Base-by-base conservation (phyloP, 2,888 invertebrate genomes). In the Hetaerina titia region DNA sequence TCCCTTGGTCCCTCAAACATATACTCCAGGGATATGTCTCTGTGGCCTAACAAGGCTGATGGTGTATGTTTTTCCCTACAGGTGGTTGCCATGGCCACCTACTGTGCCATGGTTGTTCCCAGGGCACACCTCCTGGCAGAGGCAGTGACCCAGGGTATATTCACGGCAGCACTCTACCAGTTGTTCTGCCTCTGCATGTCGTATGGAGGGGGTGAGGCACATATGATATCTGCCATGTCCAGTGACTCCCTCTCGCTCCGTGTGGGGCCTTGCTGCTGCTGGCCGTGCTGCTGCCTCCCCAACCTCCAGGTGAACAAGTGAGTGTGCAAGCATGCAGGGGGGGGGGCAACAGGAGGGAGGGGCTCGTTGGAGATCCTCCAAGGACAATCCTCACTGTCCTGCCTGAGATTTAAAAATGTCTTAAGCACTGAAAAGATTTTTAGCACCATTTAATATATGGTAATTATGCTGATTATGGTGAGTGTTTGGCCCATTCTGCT, bases 191-290 rank as follows among this genome's bases (percentile, higher is more conserved):
- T 98, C 95, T 97, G 98, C 96, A 97, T 98, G 63, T 97, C 97
- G 9, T 98, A 98, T 96, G 97, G 97, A 95, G 98, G 98, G 0
- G 98, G 98, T 0, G 97, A 97, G 95, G 97, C 97, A 17, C 97
- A 97, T 96, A 96, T 98, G 15, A 97, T 98, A 95, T 97, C 97
- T 95, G 97, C 97, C 95, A 97, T 97, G 1, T 97, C 97, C 96
- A 97, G 97, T 2, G 97, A 97, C 95, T 96, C 97, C 13, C 96
- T 98, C 96, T 97, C 97, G 96, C 97, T 98, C 22, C 97, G 97
- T 96, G 98, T 98, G 13, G 97, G 97, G 58, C 98, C 98, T 1
- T 98, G 98, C 96, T 98, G 98, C 96, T 98, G 98, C 96, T 98
- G 98, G 98, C 98, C 98, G 0, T 98, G 98, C 96, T 98, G 98